Conservation (phyloP, 1,140 invertebrate genomes). For the Trichoplusia ni region DNA sequence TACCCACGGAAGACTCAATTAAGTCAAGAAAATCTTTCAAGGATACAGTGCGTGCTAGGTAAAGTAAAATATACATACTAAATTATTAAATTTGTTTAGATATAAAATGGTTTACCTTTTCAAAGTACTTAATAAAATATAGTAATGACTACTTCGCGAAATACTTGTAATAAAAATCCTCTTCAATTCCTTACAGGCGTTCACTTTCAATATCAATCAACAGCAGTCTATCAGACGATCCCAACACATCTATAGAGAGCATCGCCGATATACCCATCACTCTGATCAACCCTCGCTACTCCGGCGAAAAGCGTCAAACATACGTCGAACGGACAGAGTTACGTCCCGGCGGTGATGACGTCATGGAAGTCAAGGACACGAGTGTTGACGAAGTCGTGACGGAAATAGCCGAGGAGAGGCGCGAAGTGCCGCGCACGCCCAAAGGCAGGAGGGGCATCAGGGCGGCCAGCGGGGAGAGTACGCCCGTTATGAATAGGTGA, state of each 20-base stretch:
- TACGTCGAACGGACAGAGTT: neutral
- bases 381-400: neutral
- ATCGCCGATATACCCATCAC: constrained; percentile 72
- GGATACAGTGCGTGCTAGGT: constrained; percentile 68
- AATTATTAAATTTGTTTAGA: too few species aligned
- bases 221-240: constrained; percentile 71
- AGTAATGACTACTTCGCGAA: too few species aligned
- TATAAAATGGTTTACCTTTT: too few species aligned
- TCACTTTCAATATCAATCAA: constrained; percentile 70
- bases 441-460: constrained; percentile 56
- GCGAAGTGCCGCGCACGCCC: constrained; percentile 53
- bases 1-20: constrained; percentile 53
- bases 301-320: constrained; percentile 40
- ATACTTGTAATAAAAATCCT: too few species aligned
- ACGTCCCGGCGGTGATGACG: constrained; percentile 3
- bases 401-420: neutral
- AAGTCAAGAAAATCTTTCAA: constrained; percentile 57
- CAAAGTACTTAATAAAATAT: too few species aligned
- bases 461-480: constrained; percentile 44
- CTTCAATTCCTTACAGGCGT: constrained; percentile 47
- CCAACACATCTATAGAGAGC: constrained; percentile 71
- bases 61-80: too few species aligned
- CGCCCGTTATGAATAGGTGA: constrained; percentile 54
- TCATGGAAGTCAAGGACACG: constrained; percentile 12
- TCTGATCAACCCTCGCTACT: constrained; percentile 64